Conservation (phyloP, 2,797 vertebrate species). For the Geotrypetes seraphini region DNA sequence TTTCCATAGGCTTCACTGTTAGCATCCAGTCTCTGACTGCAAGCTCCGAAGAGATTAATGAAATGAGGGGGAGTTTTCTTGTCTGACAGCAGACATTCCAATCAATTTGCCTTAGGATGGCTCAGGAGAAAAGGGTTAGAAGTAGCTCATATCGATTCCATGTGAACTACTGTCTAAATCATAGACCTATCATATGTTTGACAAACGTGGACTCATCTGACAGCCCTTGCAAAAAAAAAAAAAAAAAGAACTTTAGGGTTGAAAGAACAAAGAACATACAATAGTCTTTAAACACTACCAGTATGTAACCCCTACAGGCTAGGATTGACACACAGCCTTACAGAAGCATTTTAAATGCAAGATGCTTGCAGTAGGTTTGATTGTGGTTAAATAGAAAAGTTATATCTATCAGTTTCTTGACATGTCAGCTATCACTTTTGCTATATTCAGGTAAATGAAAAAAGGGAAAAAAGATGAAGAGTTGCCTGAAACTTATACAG, state of each 20-base stretch:
- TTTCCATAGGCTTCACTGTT: no score
- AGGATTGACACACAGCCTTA: slow-evolving; percentile 3
- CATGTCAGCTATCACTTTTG: background rate
- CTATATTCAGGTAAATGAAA: slow-evolving; percentile 1
- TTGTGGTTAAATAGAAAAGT: slow-evolving; percentile 1
- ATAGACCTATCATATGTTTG: background rate
- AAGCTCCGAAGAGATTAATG: no score
- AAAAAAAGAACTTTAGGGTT: slow-evolving; percentile 1
- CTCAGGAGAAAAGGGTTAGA: background rate
- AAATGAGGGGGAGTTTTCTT: background rate
- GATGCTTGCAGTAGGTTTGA: background rate
- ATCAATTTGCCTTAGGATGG: background rate
- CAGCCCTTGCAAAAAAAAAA: background rate
- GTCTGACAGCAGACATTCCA: slow-evolving; percentile 1
- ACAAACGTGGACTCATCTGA: background rate
- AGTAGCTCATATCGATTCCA: background rate
- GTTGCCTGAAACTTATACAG: slow-evolving; percentile 13
- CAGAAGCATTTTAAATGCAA: background rate
- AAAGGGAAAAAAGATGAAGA: background rate
- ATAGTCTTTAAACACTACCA: slow-evolving; percentile 3
- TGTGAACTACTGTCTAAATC: slow-evolving; percentile 12
- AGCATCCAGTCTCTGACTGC: no score
- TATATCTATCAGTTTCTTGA: background rate
- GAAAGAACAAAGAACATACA: slow-evolving; percentile 18
- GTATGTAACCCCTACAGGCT: background rate